Evolutionary conservation across 2,797 vertebrate species (phyloP).

Genomic region (Otolemur crassicaudatus): DNA sequence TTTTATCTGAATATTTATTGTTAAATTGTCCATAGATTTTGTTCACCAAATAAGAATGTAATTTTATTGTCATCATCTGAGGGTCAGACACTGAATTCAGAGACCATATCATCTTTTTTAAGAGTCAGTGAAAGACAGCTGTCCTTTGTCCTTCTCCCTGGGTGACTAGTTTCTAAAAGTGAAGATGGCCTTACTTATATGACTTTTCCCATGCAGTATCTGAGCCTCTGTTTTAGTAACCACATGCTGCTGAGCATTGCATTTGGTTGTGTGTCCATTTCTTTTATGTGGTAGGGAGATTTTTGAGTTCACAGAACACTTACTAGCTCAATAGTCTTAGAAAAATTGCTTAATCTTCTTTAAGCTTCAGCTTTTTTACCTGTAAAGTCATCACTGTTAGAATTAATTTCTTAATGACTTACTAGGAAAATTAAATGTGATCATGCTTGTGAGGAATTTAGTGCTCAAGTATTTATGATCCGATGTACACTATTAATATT

Average conservation of each 20-base stretch:
- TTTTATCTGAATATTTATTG: background rate
- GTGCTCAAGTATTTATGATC: background rate
- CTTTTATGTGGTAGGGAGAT: background rate
- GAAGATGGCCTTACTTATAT: background rate
- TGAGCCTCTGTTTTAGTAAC: background rate
- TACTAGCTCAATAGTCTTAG: background rate
- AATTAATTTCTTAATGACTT: background rate
- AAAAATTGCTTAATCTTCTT: background rate
- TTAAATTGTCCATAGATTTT: background rate
- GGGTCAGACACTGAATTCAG: background rate
- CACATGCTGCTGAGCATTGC: background rate
- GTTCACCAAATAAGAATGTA: background rate
- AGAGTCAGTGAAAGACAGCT: background rate
- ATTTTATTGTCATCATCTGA: background rate
- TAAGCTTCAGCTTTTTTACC: background rate
- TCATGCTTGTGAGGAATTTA: background rate
- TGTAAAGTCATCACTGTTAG: background rate
- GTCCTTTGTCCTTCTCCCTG: background rate
- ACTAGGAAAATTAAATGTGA: background rate
- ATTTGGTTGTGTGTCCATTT: background rate
- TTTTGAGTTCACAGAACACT: background rate
- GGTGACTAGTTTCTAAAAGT: background rate
- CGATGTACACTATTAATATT: background rate
- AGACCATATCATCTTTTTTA: background rate
- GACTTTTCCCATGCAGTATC: background rate